Conservation (phyloP, 2,797 vertebrate genomes). For the Sebastes elongatus region DNA sequence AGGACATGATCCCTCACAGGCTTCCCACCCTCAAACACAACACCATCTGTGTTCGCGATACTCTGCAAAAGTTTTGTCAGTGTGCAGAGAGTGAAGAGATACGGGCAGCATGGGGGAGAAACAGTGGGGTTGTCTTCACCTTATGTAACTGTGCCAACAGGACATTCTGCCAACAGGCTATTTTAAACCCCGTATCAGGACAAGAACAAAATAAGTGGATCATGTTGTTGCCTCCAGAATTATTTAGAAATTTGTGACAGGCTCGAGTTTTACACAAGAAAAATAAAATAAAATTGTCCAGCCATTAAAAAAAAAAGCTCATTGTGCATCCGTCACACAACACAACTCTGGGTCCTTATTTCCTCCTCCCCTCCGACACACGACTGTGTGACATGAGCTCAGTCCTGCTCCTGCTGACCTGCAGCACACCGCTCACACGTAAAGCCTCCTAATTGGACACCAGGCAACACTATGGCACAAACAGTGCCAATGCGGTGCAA, state of each 20-base stretch:
- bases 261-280: not conserved
- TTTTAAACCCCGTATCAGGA: not conserved
- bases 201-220: not conserved
- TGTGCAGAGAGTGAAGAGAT: not conserved
- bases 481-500: not conserved
- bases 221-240: not conserved
- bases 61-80: not conserved
- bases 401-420: slow-evolving; percentile 51
- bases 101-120: not conserved
- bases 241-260: slow-evolving; percentile 3
- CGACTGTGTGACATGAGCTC: slow-evolving; percentile 30
- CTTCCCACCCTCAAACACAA: not conserved
- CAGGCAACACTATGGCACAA: slow-evolving; percentile 18
- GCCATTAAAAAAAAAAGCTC: slow-evolving; percentile 1
- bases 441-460: slow-evolving; percentile 61
- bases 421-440: slow-evolving; percentile 29
- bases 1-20: not conserved
- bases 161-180: slow-evolving; percentile 14
- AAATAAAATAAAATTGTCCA: not conserved
- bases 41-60: not conserved
- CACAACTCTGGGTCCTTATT: slow-evolving; percentile 9
- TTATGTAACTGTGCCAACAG: slow-evolving; percentile 6
- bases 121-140: not conserved
- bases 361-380: slow-evolving; percentile 1
- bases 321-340: slow-evolving; percentile 6